Evolutionary conservation across 2,113 vertebrate species (phyloP).

Genomic region (Oncorhynchus mykiss): DNA sequence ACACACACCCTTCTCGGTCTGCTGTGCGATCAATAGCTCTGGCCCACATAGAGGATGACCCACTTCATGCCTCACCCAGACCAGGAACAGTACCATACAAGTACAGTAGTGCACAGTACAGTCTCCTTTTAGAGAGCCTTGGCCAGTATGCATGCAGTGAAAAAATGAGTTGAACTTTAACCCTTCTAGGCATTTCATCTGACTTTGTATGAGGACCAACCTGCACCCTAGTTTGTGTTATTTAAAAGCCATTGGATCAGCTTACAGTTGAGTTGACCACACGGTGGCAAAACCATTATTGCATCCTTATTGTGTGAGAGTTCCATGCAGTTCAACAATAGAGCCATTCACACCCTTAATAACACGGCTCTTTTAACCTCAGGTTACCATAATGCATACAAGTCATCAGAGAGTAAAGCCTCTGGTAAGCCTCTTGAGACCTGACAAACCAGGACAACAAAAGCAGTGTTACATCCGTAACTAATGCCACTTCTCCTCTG

Average conservation of each 20-base stretch:
- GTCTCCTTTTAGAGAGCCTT: not conserved
- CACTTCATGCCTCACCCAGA: slow-evolving; percentile 2
- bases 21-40: not conserved
- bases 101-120: not conserved
- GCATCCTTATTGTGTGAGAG: not conserved
- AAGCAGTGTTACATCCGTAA: not conserved
- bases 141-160: not conserved
- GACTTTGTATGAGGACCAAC: too few relatives aligned
- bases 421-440: not conserved
- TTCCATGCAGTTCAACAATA: slow-evolving; percentile 18
- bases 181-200: too few relatives aligned
- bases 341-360: slow-evolving; percentile 22
- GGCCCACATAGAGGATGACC: slow-evolving; percentile 8
- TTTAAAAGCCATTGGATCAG: too few relatives aligned
- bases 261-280: too few relatives aligned
- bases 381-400: not conserved
- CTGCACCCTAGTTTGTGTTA: too few relatives aligned
- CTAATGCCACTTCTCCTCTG: not conserved
- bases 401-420: not conserved
- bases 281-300: too few relatives aligned
- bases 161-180: too few relatives aligned
- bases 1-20: not conserved
- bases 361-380: slow-evolving; percentile 4
- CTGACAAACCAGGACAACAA: not conserved
- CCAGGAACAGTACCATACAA: not conserved